Conservation (phyloP, 1,140 invertebrate genomes). For the Zaprionus davidi region DNA sequence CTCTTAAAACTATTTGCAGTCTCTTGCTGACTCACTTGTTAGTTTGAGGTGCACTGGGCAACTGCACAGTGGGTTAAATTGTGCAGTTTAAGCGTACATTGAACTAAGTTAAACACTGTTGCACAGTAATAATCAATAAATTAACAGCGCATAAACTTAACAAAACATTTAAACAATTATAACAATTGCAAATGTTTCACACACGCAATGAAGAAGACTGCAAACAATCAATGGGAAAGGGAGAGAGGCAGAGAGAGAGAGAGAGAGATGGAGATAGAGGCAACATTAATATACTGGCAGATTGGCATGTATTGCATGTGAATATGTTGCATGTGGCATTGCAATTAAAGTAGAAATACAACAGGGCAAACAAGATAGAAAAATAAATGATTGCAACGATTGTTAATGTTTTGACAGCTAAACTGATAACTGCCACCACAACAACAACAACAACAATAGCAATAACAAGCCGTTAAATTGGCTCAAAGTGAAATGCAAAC, state of each 20-base stretch:
- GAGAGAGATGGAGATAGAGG: background rate
- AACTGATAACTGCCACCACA: constrained; percentile 34
- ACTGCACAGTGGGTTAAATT: background rate
- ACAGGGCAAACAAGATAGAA: constrained; percentile 26
- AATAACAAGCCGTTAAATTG: constrained; percentile 39
- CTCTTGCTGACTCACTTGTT: constrained; percentile 22
- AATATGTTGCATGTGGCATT: constrained; percentile 50
- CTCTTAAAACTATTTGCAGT: constrained; percentile 21
- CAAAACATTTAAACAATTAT: constrained; percentile 20
- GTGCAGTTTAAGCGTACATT: background rate
- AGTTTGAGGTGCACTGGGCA: constrained; percentile 1
- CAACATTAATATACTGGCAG: constrained; percentile 2
- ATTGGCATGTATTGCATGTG: constrained; percentile 62
- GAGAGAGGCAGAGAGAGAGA: background rate
- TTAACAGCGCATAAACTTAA: constrained; percentile 76
- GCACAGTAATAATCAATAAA: constrained; percentile 56
- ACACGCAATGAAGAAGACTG: constrained; percentile 36
- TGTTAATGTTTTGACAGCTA: constrained; percentile 41
- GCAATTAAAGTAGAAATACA: constrained; percentile 62
- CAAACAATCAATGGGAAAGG: background rate
- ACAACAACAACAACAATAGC: constrained; percentile 5
- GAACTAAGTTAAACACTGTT: constrained; percentile 18
- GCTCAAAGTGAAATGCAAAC: constrained; percentile 75
- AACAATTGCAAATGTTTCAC: constrained; percentile 24
- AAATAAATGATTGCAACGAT: constrained; percentile 43